Conservation (phyloP, 2,113 vertebrate genomes). For the Aegithalos caudatus region DNA sequence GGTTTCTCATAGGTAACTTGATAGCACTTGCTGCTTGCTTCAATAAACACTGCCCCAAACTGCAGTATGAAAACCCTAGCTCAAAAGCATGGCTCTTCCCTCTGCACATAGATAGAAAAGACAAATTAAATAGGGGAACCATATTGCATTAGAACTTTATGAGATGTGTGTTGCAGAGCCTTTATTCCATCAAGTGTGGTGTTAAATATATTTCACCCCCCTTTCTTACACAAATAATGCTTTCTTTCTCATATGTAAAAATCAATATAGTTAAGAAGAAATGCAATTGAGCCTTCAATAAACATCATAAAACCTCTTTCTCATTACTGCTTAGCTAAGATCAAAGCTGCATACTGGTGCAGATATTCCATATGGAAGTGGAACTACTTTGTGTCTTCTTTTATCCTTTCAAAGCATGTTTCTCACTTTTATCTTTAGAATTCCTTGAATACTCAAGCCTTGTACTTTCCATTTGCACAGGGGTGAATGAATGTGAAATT, state of each 20-base stretch:
- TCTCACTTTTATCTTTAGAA: background rate
- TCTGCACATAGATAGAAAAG: background rate
- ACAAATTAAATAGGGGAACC: background rate
- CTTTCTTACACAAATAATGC: background rate
- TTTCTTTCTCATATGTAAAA: background rate
- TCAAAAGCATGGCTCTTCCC: background rate
- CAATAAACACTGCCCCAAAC: background rate
- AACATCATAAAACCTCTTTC: background rate
- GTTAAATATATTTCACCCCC: background rate
- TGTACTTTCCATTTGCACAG: background rate
- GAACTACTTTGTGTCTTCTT: background rate
- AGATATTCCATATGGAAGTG: background rate
- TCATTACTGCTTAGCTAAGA: background rate
- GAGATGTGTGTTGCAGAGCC: background rate
- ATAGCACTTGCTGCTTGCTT: background rate
- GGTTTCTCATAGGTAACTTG: background rate
- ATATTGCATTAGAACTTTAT: background rate
- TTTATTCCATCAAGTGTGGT: background rate
- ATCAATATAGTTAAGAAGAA: conserved; percentile 7
- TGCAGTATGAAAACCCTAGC: background rate
- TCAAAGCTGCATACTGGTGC: background rate
- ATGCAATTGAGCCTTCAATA: background rate
- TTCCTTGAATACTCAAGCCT: background rate
- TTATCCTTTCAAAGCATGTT: background rate
- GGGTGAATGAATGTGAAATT: background rate